A percentile compares a stretch with the other conserved stretches of the same genome.
Conservation (phyloP, 2,797 vertebrate genomes). For the Pangasius djambal region DNA sequence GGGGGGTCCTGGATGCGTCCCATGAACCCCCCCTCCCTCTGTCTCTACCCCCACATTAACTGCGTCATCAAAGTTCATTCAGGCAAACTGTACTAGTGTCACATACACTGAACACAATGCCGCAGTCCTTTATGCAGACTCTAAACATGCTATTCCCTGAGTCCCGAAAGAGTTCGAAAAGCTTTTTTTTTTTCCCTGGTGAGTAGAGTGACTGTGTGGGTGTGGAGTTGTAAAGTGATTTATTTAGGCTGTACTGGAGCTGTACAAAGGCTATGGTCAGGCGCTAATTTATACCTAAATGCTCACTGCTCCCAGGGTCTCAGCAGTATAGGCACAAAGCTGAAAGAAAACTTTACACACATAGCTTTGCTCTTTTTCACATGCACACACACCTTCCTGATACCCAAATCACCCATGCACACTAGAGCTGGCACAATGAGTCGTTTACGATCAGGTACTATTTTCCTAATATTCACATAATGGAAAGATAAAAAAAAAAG, state of each 20-base stretch:
- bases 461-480: background rate
- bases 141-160: slow-evolving; percentile 86
- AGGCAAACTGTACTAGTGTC: slow-evolving; percentile 88
- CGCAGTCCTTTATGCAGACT: slow-evolving; percentile 91
- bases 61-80: slow-evolving; percentile 88
- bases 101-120: slow-evolving; percentile 89
- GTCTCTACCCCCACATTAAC: slow-evolving; percentile 81
- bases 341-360: slow-evolving; percentile 23
- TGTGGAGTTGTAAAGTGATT: slow-evolving; percentile 60
- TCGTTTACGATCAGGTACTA: background rate
- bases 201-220: slow-evolving; percentile 60
- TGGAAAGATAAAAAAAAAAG: background rate
- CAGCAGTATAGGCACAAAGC: slow-evolving; percentile 64
- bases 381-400: background rate
- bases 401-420: background rate
- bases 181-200: slow-evolving; percentile 67
- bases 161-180: slow-evolving; percentile 84
- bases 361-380: background rate
- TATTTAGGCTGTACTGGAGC: slow-evolving; percentile 68
- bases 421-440: background rate
- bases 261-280: slow-evolving; percentile 80
- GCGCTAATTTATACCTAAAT: slow-evolving; percentile 78
- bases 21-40: slow-evolving; percentile 65
- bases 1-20: slow-evolving; percentile 81
- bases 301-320: slow-evolving; percentile 73